Evolutionary conservation across 2,113 vertebrate species (phyloP).

Genomic region (Podilymbus podiceps): DNA sequence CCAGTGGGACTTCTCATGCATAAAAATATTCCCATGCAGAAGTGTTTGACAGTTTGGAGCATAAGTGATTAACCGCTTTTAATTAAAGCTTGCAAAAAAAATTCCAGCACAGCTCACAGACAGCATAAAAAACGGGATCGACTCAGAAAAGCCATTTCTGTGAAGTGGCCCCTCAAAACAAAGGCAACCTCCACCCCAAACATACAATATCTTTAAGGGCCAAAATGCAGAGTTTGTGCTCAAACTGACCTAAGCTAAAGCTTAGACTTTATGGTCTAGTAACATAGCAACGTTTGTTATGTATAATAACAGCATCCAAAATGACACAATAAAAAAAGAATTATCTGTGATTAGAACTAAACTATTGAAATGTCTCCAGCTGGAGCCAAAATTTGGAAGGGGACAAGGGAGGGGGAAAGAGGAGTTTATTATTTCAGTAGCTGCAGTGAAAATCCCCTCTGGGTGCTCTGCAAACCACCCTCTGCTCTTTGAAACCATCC

Average conservation of each 20-base stretch:
- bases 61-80: constrained; percentile 13
- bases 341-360: constrained; percentile 74
- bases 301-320: constrained; percentile 65
- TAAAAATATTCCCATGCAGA: neutral
- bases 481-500: constrained; percentile 65
- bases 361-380: constrained; percentile 64
- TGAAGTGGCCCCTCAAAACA: neutral
- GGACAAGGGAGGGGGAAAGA: neutral
- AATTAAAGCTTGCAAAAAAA: neutral
- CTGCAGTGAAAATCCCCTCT: constrained; percentile 75
- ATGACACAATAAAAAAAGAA: constrained; percentile 77
- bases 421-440: constrained; percentile 85
- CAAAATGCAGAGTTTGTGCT: constrained; percentile 5
- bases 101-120: neutral
- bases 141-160: neutral
- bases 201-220: neutral
- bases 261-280: constrained; percentile 6
- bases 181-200: neutral
- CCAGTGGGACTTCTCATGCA: neutral
- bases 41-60: neutral
- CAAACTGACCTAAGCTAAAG: neutral
- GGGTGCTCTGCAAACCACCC: constrained; percentile 72
- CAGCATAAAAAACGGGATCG: neutral
- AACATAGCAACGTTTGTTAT: constrained; percentile 67
- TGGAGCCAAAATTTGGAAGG: constrained; percentile 64